phyloP scores from a whole-genome alignment of 1,140 invertebrate species.

The Ladona fulva region DNA sequence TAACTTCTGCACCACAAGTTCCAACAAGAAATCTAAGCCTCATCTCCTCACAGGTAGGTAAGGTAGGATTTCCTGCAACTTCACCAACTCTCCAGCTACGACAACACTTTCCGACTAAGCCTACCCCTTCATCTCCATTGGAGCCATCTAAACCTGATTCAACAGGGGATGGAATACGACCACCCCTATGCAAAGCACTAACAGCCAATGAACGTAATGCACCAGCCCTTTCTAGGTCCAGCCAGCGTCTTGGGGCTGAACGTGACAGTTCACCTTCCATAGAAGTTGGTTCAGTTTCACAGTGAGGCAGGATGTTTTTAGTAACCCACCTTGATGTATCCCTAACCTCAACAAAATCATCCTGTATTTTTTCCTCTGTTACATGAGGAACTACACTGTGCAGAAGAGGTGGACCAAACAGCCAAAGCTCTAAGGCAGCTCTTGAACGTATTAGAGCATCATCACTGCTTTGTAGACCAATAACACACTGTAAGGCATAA shows the following conservation, averaged over 20 bases:
- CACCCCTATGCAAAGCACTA: not conserved
- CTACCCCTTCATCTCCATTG: not conserved
- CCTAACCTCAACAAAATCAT: not conserved
- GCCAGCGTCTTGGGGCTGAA: conserved; percentile 45
- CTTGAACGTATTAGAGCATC: not conserved
- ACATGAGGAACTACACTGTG: not conserved
- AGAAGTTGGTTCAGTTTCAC: not conserved
- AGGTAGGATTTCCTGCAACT: not conserved
- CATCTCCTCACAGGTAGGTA: not conserved
- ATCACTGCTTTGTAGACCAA: not conserved
- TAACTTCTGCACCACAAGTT: not conserved
- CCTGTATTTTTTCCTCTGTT: not conserved
- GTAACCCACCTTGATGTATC: not conserved
- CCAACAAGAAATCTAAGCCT: not conserved
- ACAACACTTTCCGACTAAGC: not conserved
- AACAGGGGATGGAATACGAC: not conserved
- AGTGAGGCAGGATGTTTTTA: not conserved
- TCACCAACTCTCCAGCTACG: not conserved
- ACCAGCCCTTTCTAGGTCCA: conserved; percentile 72
- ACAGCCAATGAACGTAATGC: conserved; percentile 63
- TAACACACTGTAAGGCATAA: not conserved
- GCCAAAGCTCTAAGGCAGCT: not conserved
- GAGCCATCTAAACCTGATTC: not conserved
- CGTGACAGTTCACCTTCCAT: not conserved
- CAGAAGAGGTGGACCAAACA: not conserved